These are phyloP conservation scores for Eupithecia dodoneata DNA, from an alignment of 2,888 invertebrate genomes.

Conservation along the genomic window DNA sequence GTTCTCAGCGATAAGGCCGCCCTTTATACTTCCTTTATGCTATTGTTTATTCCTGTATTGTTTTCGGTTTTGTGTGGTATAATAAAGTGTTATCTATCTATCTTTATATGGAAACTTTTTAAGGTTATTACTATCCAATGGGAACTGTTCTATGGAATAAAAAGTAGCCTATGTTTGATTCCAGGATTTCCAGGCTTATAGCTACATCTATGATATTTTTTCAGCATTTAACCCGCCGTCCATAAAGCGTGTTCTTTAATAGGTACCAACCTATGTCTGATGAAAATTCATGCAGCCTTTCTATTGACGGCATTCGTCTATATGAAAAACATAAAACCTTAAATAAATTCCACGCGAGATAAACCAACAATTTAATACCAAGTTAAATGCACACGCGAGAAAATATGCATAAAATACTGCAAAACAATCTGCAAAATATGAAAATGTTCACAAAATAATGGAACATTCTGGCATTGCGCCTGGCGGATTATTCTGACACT, in stretches of 20 bases:
- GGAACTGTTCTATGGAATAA: too few relatives aligned
- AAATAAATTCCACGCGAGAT: not conserved
- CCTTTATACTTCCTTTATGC: too few relatives aligned
- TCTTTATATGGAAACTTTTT: too few relatives aligned
- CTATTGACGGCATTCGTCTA: not conserved
- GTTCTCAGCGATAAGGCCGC: too few relatives aligned
- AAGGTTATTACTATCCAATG: too few relatives aligned
- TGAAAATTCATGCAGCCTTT: not conserved
- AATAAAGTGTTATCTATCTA: too few relatives aligned
- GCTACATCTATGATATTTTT: too few relatives aligned
- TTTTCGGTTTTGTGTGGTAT: too few relatives aligned
- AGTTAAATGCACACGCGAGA: conserved; percentile 19
- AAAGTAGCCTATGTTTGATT: too few relatives aligned
- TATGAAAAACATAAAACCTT: not conserved
- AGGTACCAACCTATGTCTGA: not conserved
- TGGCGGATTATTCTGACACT: conserved; percentile 15
- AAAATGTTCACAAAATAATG: conserved; percentile 29
- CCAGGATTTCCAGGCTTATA: too few relatives aligned
- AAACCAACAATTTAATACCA: conserved; percentile 12
- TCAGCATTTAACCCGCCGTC: too few relatives aligned
- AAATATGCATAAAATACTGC: conserved; percentile 9
- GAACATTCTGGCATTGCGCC: conserved; percentile 33
- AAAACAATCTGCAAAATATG: conserved; percentile 17
- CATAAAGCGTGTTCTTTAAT: not conserved
- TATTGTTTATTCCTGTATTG: too few relatives aligned